Evolutionary conservation across 2,113 vertebrate genomes (phyloP).

Genomic region (Alaudala cheleensis): DNA sequence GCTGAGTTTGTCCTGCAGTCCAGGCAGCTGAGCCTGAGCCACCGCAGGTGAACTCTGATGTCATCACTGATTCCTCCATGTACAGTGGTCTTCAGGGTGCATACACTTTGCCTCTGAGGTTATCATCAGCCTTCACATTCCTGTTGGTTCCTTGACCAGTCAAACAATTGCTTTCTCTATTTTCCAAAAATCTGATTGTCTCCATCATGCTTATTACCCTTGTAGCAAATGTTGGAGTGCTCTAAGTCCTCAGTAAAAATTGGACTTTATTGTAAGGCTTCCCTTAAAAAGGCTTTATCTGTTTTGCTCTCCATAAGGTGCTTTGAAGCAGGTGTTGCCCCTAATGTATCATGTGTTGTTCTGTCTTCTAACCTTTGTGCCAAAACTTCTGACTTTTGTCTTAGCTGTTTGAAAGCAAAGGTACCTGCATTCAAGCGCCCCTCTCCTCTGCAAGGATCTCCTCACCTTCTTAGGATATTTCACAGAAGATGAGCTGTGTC

Average conservation of each 20-base stretch:
- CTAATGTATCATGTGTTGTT: neutral
- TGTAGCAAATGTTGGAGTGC: neutral
- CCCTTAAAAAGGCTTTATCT: neutral
- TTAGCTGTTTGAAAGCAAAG: neutral
- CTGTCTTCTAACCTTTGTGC: neutral
- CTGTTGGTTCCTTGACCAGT: neutral
- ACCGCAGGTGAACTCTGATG: neutral
- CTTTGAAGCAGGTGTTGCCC: neutral
- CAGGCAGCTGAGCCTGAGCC: neutral
- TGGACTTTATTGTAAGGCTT: neutral
- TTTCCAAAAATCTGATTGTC: neutral
- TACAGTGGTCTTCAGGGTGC: neutral
- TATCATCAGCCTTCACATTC: neutral
- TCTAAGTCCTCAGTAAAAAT: neutral
- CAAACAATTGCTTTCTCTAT: neutral
- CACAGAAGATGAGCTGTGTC: neutral
- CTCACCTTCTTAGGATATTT: neutral
- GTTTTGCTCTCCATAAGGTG: neutral
- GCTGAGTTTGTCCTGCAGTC: neutral
- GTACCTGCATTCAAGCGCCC: neutral
- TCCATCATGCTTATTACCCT: neutral
- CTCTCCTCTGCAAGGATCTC: neutral
- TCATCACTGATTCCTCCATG: neutral
- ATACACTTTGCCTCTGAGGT: neutral
- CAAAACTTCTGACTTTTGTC: neutral